phyloP scores from a whole-genome alignment of 2,113 vertebrate species.

The Phylloscopus trochiloides region DNA sequence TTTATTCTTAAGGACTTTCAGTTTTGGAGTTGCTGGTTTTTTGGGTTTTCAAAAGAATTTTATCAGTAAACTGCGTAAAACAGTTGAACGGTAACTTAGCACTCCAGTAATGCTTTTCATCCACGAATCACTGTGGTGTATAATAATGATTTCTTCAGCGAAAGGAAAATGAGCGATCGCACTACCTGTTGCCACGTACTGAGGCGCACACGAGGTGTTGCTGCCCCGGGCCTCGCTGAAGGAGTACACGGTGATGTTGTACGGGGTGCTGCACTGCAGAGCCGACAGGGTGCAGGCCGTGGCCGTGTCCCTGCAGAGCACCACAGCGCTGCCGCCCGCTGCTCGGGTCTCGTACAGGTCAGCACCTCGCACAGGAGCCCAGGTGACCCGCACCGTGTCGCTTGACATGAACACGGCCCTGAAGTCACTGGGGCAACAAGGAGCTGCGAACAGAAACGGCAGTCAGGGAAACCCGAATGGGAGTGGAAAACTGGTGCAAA shows the following conservation, averaged over 20 bases:
- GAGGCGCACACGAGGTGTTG: slow-evolving; percentile 76
- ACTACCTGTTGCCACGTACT: slow-evolving; percentile 80
- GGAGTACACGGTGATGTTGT: slow-evolving; percentile 80
- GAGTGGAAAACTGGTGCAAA: background rate
- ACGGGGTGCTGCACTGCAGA: slow-evolving; percentile 80
- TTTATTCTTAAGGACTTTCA: background rate
- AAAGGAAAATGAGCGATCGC: fast-evolving
- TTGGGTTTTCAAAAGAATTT: background rate
- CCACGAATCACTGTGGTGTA: background rate
- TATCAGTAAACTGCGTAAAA: background rate
- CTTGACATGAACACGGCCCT: slow-evolving; percentile 74
- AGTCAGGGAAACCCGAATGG: background rate
- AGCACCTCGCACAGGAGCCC: slow-evolving; percentile 84
- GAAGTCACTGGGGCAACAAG: slow-evolving; percentile 86
- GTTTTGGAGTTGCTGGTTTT: background rate
- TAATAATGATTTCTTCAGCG: background rate
- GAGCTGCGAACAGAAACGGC: slow-evolving; percentile 73
- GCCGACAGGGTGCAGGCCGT: slow-evolving; percentile 83
- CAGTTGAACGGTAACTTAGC: background rate
- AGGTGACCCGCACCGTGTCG: slow-evolving; percentile 82
- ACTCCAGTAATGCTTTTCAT: background rate
- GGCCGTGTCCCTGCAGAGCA: slow-evolving; percentile 83
- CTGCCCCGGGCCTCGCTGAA: slow-evolving; percentile 84
- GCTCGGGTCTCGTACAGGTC: slow-evolving; percentile 86
- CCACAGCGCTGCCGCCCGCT: background rate